Percentiles rank a stretch among this genome's conserved stretches.
phyloP scores from a whole-genome alignment of 2,113 vertebrate species.

The Pholis gunnellus region DNA sequence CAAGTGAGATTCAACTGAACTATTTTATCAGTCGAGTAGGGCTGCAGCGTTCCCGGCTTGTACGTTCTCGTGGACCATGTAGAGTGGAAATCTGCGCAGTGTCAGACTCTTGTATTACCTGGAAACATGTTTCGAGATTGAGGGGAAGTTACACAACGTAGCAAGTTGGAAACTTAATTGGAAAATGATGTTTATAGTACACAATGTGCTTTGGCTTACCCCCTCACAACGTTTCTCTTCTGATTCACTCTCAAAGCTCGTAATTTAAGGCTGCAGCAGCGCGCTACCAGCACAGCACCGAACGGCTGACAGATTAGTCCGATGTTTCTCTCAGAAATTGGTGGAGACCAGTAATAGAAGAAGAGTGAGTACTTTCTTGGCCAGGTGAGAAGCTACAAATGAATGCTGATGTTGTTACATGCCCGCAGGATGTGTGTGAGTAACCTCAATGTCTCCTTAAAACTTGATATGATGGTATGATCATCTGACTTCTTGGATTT shows the following conservation, averaged over 20 bases:
- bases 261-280: too few species aligned
- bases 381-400: neutral
- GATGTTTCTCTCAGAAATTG: too few species aligned
- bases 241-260: too few species aligned
- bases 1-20: conserved; percentile 17
- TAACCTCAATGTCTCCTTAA: neutral
- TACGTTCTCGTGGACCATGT: conserved; percentile 1
- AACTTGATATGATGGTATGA: neutral
- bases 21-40: conserved; percentile 33
- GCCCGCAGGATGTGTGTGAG: neutral
- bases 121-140: conserved; percentile 2
- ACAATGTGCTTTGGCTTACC: too few species aligned
- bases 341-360: neutral
- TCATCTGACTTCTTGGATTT: neutral
- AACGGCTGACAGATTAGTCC: too few species aligned
- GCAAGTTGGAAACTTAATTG: neutral
- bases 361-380: neutral
- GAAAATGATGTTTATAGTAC: neutral
- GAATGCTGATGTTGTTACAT: neutral
- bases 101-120: conserved; percentile 9
- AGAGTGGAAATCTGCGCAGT: neutral
- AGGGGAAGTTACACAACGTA: neutral
- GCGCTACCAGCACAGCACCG: too few species aligned
- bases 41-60: neutral
- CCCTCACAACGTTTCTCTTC: too few species aligned